A percentile compares a stretch with the other conserved stretches of the same genome.
Conservation (phyloP, 53 echinoderm and acorn worm genomes). For the Holothuria scabra region DNA sequence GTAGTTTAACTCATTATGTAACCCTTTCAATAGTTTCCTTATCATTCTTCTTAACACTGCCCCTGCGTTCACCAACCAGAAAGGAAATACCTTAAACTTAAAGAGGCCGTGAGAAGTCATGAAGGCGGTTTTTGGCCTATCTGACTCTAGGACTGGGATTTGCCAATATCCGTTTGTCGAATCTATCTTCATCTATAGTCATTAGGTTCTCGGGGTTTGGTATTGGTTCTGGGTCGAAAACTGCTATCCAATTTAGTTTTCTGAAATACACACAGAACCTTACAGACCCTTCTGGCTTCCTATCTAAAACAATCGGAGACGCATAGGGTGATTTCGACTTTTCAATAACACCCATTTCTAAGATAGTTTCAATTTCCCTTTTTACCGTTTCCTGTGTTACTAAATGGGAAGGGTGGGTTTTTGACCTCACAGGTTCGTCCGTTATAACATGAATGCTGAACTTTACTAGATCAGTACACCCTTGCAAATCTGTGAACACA, state of each 20-base stretch:
- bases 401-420: constrained; percentile 57
- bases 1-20: constrained; percentile 52
- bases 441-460: constrained; percentile 48
- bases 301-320: constrained; percentile 65
- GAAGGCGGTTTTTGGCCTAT: constrained; percentile 50
- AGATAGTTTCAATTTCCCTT: constrained; percentile 45
- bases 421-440: constrained; percentile 49
- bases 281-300: constrained; percentile 56
- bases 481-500: constrained; percentile 62
- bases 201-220: constrained; percentile 27
- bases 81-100: constrained; percentile 37
- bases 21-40: constrained; percentile 47
- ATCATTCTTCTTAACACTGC: constrained; percentile 60
- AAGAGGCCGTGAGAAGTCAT: constrained; percentile 32
- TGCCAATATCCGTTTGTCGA: constrained; percentile 51
- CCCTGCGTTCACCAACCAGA: constrained; percentile 37
- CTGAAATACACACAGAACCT: constrained; percentile 64
- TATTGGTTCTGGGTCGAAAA: constrained; percentile 50
- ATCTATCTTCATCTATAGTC: constrained; percentile 21
- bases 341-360: constrained; percentile 51
- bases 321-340: constrained; percentile 67
- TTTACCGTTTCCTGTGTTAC: constrained; percentile 34
- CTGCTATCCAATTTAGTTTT: constrained; percentile 38
- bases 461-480: constrained; percentile 44
- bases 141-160: constrained; percentile 15